Conservation (phyloP, 2,797 vertebrate species). For the Eulemur albifrons region DNA sequence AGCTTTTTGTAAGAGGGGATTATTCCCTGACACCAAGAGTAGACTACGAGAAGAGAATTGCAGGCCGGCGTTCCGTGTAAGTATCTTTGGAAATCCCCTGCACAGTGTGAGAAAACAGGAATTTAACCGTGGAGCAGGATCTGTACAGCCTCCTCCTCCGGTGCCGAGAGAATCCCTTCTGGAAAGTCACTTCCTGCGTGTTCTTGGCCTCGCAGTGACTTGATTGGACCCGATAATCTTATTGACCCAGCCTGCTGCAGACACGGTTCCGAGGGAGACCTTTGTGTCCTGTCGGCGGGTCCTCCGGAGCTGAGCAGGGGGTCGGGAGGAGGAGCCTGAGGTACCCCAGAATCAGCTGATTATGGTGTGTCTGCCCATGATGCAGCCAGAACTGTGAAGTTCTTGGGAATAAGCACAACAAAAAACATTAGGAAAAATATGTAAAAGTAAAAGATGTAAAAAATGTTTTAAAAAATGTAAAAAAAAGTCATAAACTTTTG, state of each 20-base stretch:
- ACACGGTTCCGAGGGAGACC: background rate
- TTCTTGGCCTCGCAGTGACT: background rate
- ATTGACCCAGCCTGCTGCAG: background rate
- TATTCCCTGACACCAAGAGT: background rate
- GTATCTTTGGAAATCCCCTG: background rate
- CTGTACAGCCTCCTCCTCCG: accelerated
- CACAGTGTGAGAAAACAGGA: background rate
- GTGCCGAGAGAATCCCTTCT: background rate
- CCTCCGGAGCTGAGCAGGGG: background rate
- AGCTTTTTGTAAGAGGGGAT: too few relatives aligned
- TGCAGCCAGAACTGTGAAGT: background rate
- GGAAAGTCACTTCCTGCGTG: too few relatives aligned
- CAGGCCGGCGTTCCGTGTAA: too few relatives aligned
- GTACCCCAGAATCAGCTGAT: accelerated
- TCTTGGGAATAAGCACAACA: too few relatives aligned
- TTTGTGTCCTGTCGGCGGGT: background rate
- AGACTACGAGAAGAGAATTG: background rate
- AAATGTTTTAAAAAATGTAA: background rate
- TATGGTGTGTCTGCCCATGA: background rate
- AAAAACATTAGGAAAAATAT: background rate
- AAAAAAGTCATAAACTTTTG: background rate
- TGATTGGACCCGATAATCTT: background rate
- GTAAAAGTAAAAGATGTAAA: background rate
- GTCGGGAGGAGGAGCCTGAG: background rate
- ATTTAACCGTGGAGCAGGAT: accelerated